Evolutionary conservation across 2,797 vertebrate genomes (phyloP).

Genomic region (Acanthurus tractus): DNA sequence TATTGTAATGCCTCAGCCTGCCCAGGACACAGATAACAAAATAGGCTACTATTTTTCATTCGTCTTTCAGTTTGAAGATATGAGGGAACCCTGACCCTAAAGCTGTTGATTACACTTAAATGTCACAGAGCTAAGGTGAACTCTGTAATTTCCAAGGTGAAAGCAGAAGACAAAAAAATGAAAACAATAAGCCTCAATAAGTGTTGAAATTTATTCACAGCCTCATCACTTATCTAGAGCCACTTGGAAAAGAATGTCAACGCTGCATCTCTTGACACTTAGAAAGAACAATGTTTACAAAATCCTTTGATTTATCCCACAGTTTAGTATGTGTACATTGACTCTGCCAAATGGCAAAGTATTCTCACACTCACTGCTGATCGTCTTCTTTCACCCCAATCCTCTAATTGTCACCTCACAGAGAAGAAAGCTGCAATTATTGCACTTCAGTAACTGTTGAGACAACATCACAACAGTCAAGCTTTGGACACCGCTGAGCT

Average conservation of each 20-base stretch:
- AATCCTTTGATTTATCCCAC: slow-evolving; percentile 56
- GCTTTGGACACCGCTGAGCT: slow-evolving; percentile 76
- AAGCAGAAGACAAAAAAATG: slow-evolving; percentile 37
- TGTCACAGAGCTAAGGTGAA: slow-evolving; percentile 33
- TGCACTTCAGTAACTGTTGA: slow-evolving; percentile 86
- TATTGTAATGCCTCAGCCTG: slow-evolving; percentile 59
- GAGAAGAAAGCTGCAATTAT: slow-evolving; percentile 87
- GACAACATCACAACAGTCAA: slow-evolving; percentile 84
- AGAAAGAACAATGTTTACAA: slow-evolving; percentile 71
- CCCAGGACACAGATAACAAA: slow-evolving; percentile 64
- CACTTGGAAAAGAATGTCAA: slow-evolving; percentile 53
- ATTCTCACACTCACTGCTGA: slow-evolving; percentile 71
- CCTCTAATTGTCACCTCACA: slow-evolving; percentile 82
- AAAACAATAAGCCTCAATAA: slow-evolving; percentile 31
- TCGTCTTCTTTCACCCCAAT: slow-evolving; percentile 60
- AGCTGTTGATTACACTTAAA: slow-evolving; percentile 57
- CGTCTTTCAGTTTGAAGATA: slow-evolving; percentile 68
- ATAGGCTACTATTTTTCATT: slow-evolving; percentile 61
- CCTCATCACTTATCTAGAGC: slow-evolving; percentile 58
- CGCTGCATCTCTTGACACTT: slow-evolving; percentile 66
- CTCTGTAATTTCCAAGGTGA: slow-evolving; percentile 42
- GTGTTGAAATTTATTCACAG: slow-evolving; percentile 57
- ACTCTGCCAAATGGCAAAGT: slow-evolving; percentile 76
- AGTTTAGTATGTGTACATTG: slow-evolving; percentile 56
- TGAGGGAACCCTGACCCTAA: slow-evolving; percentile 50